phyloP scores from a whole-genome alignment of 2,113 vertebrate species.

The Oxyruncus cristatus region DNA sequence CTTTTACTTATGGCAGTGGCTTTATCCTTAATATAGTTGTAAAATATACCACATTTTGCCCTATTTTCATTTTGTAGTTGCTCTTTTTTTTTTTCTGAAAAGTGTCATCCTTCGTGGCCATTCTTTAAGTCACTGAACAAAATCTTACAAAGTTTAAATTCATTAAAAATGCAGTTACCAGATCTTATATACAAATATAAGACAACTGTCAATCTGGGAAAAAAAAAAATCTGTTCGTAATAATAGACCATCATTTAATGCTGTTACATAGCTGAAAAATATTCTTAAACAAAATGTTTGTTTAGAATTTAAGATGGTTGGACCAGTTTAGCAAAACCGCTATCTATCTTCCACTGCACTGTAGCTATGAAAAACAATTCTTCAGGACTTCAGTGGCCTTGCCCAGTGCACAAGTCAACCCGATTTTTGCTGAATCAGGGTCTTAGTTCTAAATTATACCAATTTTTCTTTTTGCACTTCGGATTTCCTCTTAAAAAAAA shows the following conservation, averaged over 20 bases:
- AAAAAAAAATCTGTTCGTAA: not conserved
- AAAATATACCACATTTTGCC: not conserved
- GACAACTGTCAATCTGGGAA: not conserved
- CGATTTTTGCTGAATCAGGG: slow-evolving; percentile 45
- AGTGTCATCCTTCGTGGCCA: not conserved
- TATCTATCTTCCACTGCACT: not conserved
- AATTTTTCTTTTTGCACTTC: slow-evolving; percentile 39
- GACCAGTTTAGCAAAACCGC: not conserved
- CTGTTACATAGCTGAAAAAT: not conserved
- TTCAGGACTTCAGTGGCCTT: not conserved
- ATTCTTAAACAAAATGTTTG: no score
- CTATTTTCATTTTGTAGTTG: not conserved
- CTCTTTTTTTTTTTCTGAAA: not conserved
- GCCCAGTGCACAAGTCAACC: not conserved
- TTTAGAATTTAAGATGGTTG: not conserved
- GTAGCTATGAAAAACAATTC: not conserved
- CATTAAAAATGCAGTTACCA: not conserved
- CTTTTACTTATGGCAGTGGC: not conserved
- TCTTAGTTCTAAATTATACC: slow-evolving; percentile 27
- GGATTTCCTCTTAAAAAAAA: not conserved
- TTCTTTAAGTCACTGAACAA: not conserved
- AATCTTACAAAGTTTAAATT: not conserved
- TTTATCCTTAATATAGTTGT: not conserved
- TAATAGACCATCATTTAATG: not conserved
- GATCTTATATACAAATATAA: not conserved